A percentile compares a stretch with the other conserved stretches of the same genome.
Evolutionary conservation across 2,888 invertebrate genomes (phyloP).

Genomic region (Tenthredo livida): DNA sequence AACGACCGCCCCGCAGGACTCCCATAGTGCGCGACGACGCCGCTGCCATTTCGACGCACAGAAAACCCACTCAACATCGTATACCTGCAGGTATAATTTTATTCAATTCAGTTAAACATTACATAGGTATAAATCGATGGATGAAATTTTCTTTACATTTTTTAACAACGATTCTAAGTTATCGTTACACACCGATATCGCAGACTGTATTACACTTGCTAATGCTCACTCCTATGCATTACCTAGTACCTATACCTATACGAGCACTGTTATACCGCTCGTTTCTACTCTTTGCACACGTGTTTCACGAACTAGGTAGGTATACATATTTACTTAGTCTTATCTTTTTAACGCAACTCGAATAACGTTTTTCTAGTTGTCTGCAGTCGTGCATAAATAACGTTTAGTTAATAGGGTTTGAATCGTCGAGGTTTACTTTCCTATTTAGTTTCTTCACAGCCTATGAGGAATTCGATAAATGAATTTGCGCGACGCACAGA

Average conservation of each 20-base stretch:
- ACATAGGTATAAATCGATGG: neutral
- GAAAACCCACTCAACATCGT: neutral
- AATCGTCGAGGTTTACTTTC: neutral
- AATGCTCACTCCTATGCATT: too few species aligned
- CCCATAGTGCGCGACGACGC: neutral
- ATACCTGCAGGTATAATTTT: neutral
- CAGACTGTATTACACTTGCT: too few species aligned
- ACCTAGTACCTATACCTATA: too few species aligned
- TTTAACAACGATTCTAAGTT: neutral
- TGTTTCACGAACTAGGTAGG: conserved; percentile 11
- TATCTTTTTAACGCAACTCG: neutral
- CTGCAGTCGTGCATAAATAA: neutral
- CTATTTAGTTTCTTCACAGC: neutral
- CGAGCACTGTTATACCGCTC: too few species aligned
- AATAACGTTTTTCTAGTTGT: neutral
- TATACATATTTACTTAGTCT: neutral
- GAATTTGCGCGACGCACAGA: neutral
- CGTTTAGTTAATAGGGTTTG: neutral
- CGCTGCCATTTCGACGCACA: conserved; percentile 37
- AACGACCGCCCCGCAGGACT: conserved; percentile 50
- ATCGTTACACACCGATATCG: too few species aligned
- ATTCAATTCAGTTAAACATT: neutral
- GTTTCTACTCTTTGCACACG: conserved; percentile 9
- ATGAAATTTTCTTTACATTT: neutral
- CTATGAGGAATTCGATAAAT: neutral